phyloP scores from a whole-genome alignment of 2,888 invertebrate genomes.

The Penaeus monodon region DNA sequence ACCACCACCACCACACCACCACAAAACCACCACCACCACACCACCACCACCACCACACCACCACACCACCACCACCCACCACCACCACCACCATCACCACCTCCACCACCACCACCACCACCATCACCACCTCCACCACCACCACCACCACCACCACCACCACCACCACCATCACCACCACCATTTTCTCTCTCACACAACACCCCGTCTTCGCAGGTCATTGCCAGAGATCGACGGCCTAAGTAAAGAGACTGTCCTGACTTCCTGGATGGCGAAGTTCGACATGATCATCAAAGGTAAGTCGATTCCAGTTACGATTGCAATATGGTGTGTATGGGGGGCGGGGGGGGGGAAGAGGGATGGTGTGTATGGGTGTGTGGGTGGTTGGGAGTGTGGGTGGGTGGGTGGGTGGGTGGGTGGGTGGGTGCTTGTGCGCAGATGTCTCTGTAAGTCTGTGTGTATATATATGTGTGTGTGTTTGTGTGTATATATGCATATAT shows the following conservation, averaged over 20 bases:
- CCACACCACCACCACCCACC: no score
- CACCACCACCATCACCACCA: no score
- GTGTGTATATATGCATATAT: background rate
- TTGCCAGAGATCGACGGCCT: conserved; percentile 99
- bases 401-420: background rate
- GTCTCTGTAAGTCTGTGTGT: background rate
- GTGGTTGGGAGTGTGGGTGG: no score
- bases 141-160: no score
- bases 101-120: no score
- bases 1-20: no score
- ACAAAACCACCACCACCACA: no score
- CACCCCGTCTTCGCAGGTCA: conserved; percentile 76
- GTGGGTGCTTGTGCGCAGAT: background rate
- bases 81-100: no score
- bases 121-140: no score
- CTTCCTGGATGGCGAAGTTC: conserved; percentile 99
- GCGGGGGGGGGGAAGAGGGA: background rate
- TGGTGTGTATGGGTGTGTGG: no score
- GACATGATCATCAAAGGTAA: conserved; percentile 97
- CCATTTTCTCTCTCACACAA: background rate
- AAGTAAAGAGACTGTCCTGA: conserved; percentile 98
- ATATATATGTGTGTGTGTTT: background rate
- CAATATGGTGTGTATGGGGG: background rate
- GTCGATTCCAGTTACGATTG: background rate
- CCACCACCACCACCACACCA: no score